Percentiles rank a stretch among this genome's conserved stretches.
These are phyloP conservation scores for Vanessa cardui DNA, from an alignment of 2,888 invertebrate genomes.

Conservation along the genomic window DNA sequence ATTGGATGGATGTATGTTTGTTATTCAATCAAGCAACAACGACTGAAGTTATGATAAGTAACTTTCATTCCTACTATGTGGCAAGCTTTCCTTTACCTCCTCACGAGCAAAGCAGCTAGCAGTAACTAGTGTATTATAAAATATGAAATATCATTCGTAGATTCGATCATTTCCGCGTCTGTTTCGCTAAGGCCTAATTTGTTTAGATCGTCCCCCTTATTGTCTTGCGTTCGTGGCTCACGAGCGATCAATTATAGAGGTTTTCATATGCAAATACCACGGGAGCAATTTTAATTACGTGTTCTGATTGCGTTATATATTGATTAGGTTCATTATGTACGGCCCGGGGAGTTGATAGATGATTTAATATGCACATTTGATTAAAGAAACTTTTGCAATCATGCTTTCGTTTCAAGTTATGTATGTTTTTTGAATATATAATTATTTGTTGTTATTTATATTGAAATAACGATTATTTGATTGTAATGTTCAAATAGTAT, in stretches of 20 bases:
- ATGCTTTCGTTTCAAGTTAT: slow-evolving; percentile 11
- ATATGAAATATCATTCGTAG: slow-evolving; percentile 27
- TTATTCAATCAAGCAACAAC: neutral
- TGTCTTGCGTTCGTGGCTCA: slow-evolving; percentile 54
- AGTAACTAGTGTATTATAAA: neutral
- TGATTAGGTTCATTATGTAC: slow-evolving; percentile 69
- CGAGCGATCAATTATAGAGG: slow-evolving; percentile 75
- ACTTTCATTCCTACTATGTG: too few species aligned
- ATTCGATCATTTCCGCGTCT: slow-evolving; percentile 35
- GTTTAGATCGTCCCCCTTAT: slow-evolving; percentile 53
- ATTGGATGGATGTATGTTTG: neutral
- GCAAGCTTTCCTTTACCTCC: too few species aligned
- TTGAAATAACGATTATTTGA: too few species aligned
- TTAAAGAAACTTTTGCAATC: slow-evolving; percentile 30
- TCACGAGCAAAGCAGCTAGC: too few species aligned
- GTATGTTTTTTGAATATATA: neutral
- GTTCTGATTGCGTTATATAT: slow-evolving; percentile 77
- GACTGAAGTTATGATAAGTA: too few species aligned
- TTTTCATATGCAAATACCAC: slow-evolving; percentile 79
- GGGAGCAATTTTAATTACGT: slow-evolving; percentile 78
- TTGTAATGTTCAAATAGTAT: too few species aligned
- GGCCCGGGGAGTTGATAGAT: slow-evolving; percentile 37
- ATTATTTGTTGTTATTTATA: neutral
- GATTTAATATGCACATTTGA: slow-evolving; percentile 42
- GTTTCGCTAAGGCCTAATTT: slow-evolving; percentile 59